These are phyloP conservation scores for Drosophila quasianomalipes DNA, from an alignment of 2,888 invertebrate genomes.

Conservation along the genomic window DNA sequence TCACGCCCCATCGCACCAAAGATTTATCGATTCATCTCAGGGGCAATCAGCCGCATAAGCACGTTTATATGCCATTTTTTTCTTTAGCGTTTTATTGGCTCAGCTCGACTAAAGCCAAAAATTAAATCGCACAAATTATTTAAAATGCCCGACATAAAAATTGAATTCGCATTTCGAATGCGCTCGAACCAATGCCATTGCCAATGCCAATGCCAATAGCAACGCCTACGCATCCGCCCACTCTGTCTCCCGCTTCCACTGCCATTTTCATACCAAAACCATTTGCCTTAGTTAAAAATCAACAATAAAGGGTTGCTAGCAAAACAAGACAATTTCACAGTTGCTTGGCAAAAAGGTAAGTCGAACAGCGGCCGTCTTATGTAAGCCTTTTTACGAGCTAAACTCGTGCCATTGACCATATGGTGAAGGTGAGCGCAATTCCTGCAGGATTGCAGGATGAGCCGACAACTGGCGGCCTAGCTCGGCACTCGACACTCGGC, in stretches of 20 bases:
- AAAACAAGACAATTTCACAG: conserved; percentile 78
- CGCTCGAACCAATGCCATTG: conserved; percentile 18
- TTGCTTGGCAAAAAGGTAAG: conserved; percentile 77
- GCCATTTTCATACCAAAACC: conserved; percentile 3
- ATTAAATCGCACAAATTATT: conserved; percentile 79
- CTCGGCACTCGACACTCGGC: conserved; percentile 5
- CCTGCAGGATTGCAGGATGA: conserved; percentile 60
- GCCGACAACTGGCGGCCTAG: conserved; percentile 43
- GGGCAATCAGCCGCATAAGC: conserved; percentile 65
- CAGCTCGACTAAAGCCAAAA: conserved; percentile 63
- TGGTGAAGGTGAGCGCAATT: conserved; percentile 73
- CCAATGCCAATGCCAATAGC: conserved; percentile 9
- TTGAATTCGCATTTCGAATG: conserved; percentile 69
- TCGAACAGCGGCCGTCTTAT: conserved; percentile 48
- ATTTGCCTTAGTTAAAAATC: conserved; percentile 60
- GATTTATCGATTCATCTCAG: conserved; percentile 50
- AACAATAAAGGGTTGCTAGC: conserved; percentile 70
- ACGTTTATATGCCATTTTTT: conserved; percentile 52
- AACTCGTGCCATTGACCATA: conserved; percentile 77
- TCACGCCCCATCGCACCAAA: conserved; percentile 24
- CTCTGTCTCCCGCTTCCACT: background rate
- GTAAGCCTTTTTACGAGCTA: conserved; percentile 77
- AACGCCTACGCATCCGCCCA: conserved; percentile 14
- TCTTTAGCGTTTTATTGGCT: conserved; percentile 66
- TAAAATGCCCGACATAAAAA: conserved; percentile 65